Base-by-base conservation (phyloP, 2,797 vertebrate species). In the Eulemur coronatus region DNA sequence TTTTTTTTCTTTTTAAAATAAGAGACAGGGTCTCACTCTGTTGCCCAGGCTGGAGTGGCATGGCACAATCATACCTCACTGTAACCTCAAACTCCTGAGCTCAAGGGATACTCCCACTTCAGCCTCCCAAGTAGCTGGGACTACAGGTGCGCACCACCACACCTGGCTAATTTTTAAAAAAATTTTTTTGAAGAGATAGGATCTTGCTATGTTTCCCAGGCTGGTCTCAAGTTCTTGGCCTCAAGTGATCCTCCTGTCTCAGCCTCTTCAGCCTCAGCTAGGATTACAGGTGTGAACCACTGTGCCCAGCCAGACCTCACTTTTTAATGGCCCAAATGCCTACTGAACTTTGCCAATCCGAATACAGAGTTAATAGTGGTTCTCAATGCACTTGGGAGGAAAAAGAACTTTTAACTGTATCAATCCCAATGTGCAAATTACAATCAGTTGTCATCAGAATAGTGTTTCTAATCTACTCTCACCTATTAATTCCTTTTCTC, bases 301-400 rank as follows among this genome's bases (percentile, higher is more conserved):
- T 65, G 33, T 65, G 15, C 63, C 63, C 7, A n/a, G 63, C 33
- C 0, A 95, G 61, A 92, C 1, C 30, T 41, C 46, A 82, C 30
- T 94, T 72, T 76, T 65, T 76, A 97, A 73, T n/a, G 48, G 28
- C 38, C 26, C 24, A 91, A 93, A 95, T 86, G 67, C 67, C 82
- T 84, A 86, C 7, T 84, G 7, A 97, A 95, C 14, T 76, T 78
- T 46, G 33, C 33, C 50, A 93, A 24, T 46, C 76, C 55, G 20
- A 89, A 82, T 48, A 76, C 8, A 92, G 41, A 93, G 76, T 80
- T 76, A 93, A 93, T 35, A 9, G 52, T 28, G 69, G 12, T 82
- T 82, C 18, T 72, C 69, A 86, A 61, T 57, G 70, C 43, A 80
- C 35, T 52, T 26, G 8, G 46, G 50, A 82, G 26, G n/a, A 76